Base-by-base conservation (phyloP, 2,113 vertebrate genomes). In the Chrysemys picta region DNA sequence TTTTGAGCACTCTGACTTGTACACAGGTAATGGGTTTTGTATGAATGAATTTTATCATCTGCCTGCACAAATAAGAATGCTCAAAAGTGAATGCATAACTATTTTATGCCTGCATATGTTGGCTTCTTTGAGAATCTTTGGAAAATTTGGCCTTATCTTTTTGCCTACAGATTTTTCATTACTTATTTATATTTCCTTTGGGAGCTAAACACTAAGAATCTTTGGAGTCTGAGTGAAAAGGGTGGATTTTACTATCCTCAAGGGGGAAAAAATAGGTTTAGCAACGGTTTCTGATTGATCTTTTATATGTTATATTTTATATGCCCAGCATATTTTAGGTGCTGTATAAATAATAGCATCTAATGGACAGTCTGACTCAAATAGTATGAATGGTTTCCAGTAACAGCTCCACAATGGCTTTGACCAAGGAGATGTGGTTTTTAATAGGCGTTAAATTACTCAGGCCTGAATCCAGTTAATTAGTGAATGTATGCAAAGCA, bases 41-140 rank as follows among this genome's bases (percentile, higher is more conserved):
- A 3, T 84, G 35, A 81, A 49, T 50, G 78, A 69, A 5, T 0
- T 0, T 29, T 59, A 2, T 3, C 3, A 54, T 42, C 82, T 42
- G 29, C 0, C 0, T 0, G 2, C 4, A 1, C 49, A 78, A 7
- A 88, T 1, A 22, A 79, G 7, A 59, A 79, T 75, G 5, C 2
- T 13, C 76, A 14, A 52, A 50, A 13, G 0, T 1, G 45, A 76
- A 9, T 0, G 0, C 5, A 31, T 31, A 72, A n/a, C 0, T 0
- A 1, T 5, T 49, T n/a, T 9, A 5, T 52, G 29, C 12, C 25
- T 42, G 22, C 49, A 24, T 49, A 24, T 72, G 3, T 16, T 80
- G n/a, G 13, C 50, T 31, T 5, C 22, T 8, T 45, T 50, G 42
- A 25, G 76, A 50, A 78, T 88, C 69, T 53, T 50, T 45, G 29